phyloP scores from a whole-genome alignment of 2,797 vertebrate species.

The Esox lucius region DNA sequence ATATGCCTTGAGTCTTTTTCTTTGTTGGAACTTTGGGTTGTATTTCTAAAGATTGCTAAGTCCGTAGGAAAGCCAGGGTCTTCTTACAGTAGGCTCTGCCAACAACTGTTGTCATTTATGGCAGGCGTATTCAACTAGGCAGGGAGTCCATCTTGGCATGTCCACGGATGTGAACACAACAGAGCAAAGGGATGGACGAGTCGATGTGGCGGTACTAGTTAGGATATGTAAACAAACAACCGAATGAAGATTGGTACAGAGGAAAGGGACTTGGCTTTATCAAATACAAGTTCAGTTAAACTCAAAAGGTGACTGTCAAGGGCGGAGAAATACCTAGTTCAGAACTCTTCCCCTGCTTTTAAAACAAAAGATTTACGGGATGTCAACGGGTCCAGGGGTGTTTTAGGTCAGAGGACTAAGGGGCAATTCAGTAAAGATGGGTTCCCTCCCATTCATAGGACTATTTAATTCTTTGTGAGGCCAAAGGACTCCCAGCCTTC shows the following conservation, averaged over 20 bases:
- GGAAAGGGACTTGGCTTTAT: not conserved
- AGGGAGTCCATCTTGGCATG: not conserved
- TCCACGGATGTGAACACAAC: not conserved
- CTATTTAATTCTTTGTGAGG: slow-evolving; percentile 20
- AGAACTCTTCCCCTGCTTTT: not conserved
- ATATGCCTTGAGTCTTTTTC: not conserved
- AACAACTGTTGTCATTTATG: slow-evolving; percentile 20
- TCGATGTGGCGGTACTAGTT: not conserved
- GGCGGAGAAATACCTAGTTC: not conserved
- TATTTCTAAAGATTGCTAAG: slow-evolving; percentile 4
- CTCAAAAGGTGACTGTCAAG: not conserved
- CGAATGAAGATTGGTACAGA: not conserved
- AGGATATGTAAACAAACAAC: not conserved
- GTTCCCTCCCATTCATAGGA: not conserved
- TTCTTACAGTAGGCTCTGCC: slow-evolving; percentile 10
- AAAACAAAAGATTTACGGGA: not conserved
- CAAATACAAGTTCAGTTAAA: not conserved
- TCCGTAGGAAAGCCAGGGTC: slow-evolving; percentile 8
- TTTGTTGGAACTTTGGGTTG: not conserved
- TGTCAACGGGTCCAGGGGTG: not conserved
- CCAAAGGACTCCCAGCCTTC: slow-evolving; percentile 24
- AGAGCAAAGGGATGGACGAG: not conserved
- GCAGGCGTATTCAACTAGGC: slow-evolving; percentile 1
- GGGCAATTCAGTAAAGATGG: not conserved
- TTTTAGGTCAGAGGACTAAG: not conserved